phyloP scores from a whole-genome alignment of 2,797 vertebrate species.

The Gastrophryne carolinensis region DNA sequence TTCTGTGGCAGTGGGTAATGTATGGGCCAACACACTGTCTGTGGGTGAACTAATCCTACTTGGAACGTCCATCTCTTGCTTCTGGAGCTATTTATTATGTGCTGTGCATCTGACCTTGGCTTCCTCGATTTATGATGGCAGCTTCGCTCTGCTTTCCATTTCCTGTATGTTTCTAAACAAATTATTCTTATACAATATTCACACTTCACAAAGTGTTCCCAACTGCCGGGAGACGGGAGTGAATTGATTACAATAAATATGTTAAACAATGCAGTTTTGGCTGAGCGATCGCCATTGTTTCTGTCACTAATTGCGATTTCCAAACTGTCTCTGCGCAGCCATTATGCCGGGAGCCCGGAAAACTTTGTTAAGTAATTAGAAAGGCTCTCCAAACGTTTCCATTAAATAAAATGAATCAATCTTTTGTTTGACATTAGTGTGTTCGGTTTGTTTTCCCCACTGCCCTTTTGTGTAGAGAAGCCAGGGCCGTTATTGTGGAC shows the following conservation, averaged over 20 bases:
- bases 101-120: neutral
- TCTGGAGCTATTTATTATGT: neutral
- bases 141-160: constrained; percentile 2
- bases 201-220: constrained; percentile 16
- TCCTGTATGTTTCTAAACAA: constrained; percentile 8
- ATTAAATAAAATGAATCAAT: constrained; percentile 43
- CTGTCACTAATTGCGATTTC: constrained; percentile 23
- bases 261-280: constrained; percentile 34
- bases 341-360: neutral
- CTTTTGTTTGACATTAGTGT: constrained; percentile 16
- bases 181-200: constrained; percentile 17
- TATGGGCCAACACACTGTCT: no score
- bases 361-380: constrained; percentile 39
- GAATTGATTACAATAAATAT: constrained; percentile 44
- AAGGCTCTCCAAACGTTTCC: constrained; percentile 38
- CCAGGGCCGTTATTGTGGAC: no score
- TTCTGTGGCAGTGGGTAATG: no score
- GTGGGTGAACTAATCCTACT: no score
- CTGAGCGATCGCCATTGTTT: constrained; percentile 19
- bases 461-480: neutral
- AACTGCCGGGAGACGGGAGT: constrained; percentile 2
- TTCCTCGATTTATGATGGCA: neutral
- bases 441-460: neutral
- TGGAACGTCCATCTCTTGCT: neutral
- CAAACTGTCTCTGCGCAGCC: constrained; percentile 20